A percentile compares a stretch with the other conserved stretches of the same genome.
Conservation (phyloP, 2,888 invertebrate species). For the Chesias legatella region DNA sequence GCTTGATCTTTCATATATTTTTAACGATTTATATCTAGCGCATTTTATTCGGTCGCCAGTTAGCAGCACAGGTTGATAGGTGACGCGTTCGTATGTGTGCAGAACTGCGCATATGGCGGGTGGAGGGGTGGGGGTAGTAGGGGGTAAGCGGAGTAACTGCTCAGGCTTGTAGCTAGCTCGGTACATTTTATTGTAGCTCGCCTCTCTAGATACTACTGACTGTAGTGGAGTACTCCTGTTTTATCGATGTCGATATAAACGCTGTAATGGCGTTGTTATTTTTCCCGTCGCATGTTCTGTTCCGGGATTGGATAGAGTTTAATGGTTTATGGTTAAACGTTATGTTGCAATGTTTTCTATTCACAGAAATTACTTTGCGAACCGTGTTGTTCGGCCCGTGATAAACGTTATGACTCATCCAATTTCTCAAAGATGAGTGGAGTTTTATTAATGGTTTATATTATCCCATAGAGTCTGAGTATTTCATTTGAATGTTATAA, state of each 20-base stretch:
- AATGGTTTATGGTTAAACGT: slow-evolving; percentile 47
- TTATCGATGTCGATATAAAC: slow-evolving; percentile 73
- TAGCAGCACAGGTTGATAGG: slow-evolving; percentile 41
- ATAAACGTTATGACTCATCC: neutral
- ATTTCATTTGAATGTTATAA: too few relatives aligned
- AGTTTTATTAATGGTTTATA: neutral
- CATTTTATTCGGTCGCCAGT: too few relatives aligned
- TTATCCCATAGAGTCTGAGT: neutral
- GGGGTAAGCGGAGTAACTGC: slow-evolving; percentile 61
- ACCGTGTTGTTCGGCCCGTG: neutral
- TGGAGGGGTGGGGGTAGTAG: slow-evolving; percentile 31
- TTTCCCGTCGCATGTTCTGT: slow-evolving; percentile 44
- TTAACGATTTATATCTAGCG: too few relatives aligned
- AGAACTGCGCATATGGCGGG: slow-evolving; percentile 67
- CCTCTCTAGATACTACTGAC: slow-evolving; percentile 71
- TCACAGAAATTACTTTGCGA: slow-evolving; percentile 30
- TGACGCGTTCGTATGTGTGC: slow-evolving; percentile 48
- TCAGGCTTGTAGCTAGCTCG: slow-evolving; percentile 76
- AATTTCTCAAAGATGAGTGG: neutral
- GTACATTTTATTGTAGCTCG: slow-evolving; percentile 79
- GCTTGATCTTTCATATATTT: too few relatives aligned
- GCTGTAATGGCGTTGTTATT: slow-evolving; percentile 55
- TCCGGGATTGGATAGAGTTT: slow-evolving; percentile 49
- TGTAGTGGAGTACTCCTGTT: slow-evolving; percentile 45
- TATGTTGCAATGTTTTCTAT: slow-evolving; percentile 40